Percentiles rank a stretch among this genome's conserved stretches.
These are phyloP conservation scores for Eclectus roratus DNA, from an alignment of 2,113 vertebrate species.

Conservation along the genomic window DNA sequence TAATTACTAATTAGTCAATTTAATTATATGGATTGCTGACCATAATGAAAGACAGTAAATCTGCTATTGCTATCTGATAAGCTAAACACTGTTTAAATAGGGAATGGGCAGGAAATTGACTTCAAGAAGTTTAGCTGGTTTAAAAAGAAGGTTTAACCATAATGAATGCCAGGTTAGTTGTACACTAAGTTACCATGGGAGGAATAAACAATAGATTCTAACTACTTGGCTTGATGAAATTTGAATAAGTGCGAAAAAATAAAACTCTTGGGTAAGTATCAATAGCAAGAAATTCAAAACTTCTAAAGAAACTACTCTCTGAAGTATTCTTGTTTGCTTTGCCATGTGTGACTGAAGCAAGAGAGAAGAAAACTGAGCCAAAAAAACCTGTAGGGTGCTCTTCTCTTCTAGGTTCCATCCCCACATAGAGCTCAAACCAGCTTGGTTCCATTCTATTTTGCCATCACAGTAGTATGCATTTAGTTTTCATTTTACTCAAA, in stretches of 20 bases:
- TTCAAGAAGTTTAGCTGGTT: conserved; percentile 1
- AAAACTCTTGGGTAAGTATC: neutral
- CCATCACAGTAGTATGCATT: neutral
- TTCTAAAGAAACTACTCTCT: neutral
- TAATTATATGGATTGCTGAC: conserved; percentile 72
- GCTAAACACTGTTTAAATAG: conserved; percentile 51
- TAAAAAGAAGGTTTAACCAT: neutral
- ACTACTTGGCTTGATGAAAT: neutral
- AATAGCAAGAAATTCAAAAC: neutral
- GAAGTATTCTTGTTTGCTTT: conserved; percentile 25
- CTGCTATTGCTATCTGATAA: conserved; percentile 42
- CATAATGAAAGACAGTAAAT: conserved; percentile 62
- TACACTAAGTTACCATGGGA: neutral
- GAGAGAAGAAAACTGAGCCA: neutral
- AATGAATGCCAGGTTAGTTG: neutral
- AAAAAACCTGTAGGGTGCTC: neutral
- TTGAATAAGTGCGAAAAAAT: neutral
- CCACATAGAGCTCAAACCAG: neutral
- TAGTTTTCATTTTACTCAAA: neutral
- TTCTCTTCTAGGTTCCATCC: neutral
- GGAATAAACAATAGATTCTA: neutral
- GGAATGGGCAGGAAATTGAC: conserved; percentile 6
- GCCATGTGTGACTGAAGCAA: neutral
- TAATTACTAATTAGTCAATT: conserved; percentile 69
- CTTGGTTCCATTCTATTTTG: conserved; percentile 1